Conservation (phyloP, 2,797 vertebrate species). For the Leptatherina wallacei region DNA sequence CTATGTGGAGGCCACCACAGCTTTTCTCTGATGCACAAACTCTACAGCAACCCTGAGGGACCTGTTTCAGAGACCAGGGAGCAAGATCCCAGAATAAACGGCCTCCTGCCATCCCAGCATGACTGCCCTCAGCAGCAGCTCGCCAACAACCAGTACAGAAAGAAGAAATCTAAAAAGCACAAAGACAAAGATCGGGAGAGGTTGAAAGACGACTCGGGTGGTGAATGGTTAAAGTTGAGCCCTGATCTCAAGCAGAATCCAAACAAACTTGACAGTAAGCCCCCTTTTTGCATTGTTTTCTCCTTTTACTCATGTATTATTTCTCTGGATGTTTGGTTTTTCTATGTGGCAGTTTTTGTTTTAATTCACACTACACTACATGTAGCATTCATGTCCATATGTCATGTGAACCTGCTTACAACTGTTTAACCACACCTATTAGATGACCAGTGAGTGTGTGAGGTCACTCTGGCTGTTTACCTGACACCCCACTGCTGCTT, state of each 20-base stretch:
- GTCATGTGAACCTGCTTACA: neutral
- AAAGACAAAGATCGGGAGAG: slow-evolving; percentile 83
- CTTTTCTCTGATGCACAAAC: slow-evolving; percentile 65
- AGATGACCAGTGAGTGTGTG: slow-evolving; percentile 14
- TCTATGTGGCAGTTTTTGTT: neutral
- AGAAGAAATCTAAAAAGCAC: slow-evolving; percentile 86
- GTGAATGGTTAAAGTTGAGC: slow-evolving; percentile 71
- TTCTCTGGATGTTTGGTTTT: slow-evolving; percentile 1
- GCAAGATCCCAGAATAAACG: slow-evolving; percentile 48
- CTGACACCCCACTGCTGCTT: slow-evolving; percentile 33
- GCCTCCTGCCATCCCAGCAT: slow-evolving; percentile 44
- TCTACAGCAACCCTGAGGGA: slow-evolving; percentile 47
- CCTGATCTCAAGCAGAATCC: slow-evolving; percentile 75
- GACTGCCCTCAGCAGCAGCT: slow-evolving; percentile 64
- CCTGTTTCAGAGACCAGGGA: slow-evolving; percentile 53
- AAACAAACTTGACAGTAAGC: slow-evolving; percentile 79
- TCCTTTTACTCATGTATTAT: neutral
- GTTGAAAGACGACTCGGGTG: slow-evolving; percentile 68
- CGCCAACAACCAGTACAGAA: slow-evolving; percentile 75
- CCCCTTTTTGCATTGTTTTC: neutral
- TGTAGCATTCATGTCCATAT: slow-evolving; percentile 1
- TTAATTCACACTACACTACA: neutral
- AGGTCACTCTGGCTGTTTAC: slow-evolving; percentile 32
- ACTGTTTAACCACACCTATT: slow-evolving; percentile 27
- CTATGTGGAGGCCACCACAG: slow-evolving; percentile 51